Evolutionary conservation across 2,113 vertebrate genomes (phyloP).

Genomic region (Chauna torquata): DNA sequence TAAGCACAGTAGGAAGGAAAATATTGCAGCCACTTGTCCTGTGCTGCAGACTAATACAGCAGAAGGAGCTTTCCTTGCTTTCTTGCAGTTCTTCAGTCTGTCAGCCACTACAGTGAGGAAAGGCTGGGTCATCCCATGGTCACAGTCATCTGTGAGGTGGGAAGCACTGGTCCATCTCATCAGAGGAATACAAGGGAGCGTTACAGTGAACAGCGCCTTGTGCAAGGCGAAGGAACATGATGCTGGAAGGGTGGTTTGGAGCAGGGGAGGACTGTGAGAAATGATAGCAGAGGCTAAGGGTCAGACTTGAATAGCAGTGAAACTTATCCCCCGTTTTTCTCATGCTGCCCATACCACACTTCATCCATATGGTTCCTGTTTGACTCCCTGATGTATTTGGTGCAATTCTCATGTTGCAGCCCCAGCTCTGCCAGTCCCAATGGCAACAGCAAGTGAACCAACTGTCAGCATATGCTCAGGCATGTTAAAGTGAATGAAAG

Average conservation of each 20-base stretch:
- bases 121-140: neutral
- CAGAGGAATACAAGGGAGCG: neutral
- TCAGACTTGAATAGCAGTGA: neutral
- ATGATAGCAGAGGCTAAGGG: neutral
- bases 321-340: neutral
- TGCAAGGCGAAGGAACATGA: neutral
- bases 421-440: neutral
- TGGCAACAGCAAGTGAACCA: neutral
- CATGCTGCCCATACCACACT: neutral
- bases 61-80: neutral
- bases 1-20: neutral
- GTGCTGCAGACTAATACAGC: neutral
- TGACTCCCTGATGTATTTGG: neutral
- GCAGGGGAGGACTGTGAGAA: neutral
- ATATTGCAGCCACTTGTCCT: neutral
- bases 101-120: neutral
- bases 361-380: neutral
- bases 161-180: neutral
- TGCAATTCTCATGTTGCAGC: neutral
- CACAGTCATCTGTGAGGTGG: neutral
- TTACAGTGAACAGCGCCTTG: accelerated
- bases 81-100: neutral
- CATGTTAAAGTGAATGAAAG: neutral
- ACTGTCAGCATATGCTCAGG: neutral
- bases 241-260: neutral